These are phyloP conservation scores for Neodon shergylaensis DNA, from an alignment of 2,113 vertebrate genomes.

Conservation along the genomic window DNA sequence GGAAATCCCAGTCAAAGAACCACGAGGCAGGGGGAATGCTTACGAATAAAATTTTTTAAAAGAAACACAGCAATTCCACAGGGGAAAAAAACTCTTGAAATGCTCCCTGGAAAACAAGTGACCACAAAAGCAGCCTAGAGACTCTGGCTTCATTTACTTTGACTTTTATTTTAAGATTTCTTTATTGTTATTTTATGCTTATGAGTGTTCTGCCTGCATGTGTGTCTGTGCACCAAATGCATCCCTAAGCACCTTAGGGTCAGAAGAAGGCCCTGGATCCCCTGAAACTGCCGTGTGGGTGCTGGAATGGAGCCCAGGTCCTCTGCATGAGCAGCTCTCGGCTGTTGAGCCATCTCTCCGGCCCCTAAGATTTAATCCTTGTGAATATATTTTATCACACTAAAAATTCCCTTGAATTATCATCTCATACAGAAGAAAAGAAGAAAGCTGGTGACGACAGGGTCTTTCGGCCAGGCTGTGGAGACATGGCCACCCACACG, in stretches of 20 bases:
- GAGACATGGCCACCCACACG: background rate
- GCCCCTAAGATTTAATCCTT: background rate
- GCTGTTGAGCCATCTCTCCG: background rate
- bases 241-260: background rate
- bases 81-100: no score
- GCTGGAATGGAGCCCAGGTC: background rate
- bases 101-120: background rate
- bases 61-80: background rate
- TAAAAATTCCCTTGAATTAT: background rate
- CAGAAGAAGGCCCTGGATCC: background rate
- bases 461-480: background rate
- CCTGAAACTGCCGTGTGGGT: background rate
- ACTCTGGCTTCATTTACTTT: background rate
- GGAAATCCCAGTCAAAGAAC: background rate
- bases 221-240: background rate
- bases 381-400: background rate
- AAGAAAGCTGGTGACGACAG: background rate
- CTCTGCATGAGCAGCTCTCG: background rate
- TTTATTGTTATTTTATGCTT: background rate
- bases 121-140: background rate
- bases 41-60: background rate
- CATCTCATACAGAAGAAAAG: background rate
- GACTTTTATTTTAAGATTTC: background rate
- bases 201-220: background rate
- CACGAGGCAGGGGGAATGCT: background rate